phyloP scores from a whole-genome alignment of 1,140 invertebrate genomes.

The Plectrocnemia conspersa region DNA sequence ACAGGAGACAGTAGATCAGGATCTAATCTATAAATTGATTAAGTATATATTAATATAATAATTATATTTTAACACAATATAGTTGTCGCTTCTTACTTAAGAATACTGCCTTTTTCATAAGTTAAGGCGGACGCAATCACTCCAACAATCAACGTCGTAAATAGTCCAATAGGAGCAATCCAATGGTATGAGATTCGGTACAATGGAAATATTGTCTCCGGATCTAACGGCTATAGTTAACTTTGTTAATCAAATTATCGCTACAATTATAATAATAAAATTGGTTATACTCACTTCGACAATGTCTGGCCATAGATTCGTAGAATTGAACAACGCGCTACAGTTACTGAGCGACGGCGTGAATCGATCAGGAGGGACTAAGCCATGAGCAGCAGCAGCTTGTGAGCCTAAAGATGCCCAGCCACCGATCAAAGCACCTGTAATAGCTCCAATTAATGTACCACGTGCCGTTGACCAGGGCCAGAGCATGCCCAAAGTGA shows the following conservation, averaged over 20 bases:
- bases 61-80: not conserved
- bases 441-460: conserved; percentile 54
- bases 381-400: conserved; percentile 42
- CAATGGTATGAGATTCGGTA: conserved; percentile 71
- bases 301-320: conserved; percentile 15
- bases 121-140: conserved; percentile 35
- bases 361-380: conserved; percentile 38
- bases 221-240: conserved; percentile 45
- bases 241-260: no score
- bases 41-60: not conserved
- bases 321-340: conserved; percentile 16
- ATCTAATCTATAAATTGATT: conserved; percentile 40
- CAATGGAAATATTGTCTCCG: conserved; percentile 57
- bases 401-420: conserved; percentile 56
- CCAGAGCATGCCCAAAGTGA: conserved; percentile 78
- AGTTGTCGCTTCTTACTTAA: not conserved
- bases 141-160: conserved; percentile 42
- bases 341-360: conserved; percentile 13
- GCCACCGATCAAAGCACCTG: conserved; percentile 54
- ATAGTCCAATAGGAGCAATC: conserved; percentile 62
- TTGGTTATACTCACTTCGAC: conserved; percentile 8
- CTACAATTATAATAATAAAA: conserved; percentile 41
- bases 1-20: conserved; percentile 45
- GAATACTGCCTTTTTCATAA: not conserved
- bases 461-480: conserved; percentile 74